Conservation (phyloP, 2,888 invertebrate species). For the Melitaea athalia region DNA sequence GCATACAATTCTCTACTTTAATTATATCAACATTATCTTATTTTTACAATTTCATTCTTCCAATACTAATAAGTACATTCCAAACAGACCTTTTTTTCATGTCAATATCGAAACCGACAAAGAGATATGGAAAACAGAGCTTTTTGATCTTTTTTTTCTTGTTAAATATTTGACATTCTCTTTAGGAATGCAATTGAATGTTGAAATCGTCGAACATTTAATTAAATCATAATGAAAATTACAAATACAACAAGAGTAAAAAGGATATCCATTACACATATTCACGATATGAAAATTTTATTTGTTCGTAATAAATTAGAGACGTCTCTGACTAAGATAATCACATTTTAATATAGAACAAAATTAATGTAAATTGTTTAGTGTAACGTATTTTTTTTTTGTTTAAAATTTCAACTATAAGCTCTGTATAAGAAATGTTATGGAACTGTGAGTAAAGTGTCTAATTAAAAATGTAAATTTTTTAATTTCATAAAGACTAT, state of each 20-base stretch:
- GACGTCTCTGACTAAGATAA: too few relatives aligned
- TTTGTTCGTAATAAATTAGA: background rate
- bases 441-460: too few relatives aligned
- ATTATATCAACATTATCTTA: too few relatives aligned
- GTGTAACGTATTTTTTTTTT: too few relatives aligned
- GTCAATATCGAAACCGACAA: background rate
- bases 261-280: constrained; percentile 13
- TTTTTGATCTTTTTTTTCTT: constrained; percentile 15
- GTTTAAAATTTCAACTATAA: too few relatives aligned
- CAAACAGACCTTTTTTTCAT: constrained; percentile 3
- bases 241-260: background rate
- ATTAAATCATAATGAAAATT: constrained; percentile 5
- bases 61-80: background rate
- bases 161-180: constrained; percentile 9
- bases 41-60: too few relatives aligned
- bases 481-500: too few relatives aligned
- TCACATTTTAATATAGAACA: too few relatives aligned
- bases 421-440: too few relatives aligned
- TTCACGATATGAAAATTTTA: constrained; percentile 9
- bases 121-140: constrained; percentile 11
- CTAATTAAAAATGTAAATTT: too few relatives aligned
- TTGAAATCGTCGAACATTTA: constrained; percentile 13
- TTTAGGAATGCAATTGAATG: constrained; percentile 9
- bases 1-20: too few relatives aligned
- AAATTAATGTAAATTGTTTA: too few relatives aligned